Base-by-base conservation (phyloP, 1,140 invertebrate genomes). In the Eubasilissa regina region DNA sequence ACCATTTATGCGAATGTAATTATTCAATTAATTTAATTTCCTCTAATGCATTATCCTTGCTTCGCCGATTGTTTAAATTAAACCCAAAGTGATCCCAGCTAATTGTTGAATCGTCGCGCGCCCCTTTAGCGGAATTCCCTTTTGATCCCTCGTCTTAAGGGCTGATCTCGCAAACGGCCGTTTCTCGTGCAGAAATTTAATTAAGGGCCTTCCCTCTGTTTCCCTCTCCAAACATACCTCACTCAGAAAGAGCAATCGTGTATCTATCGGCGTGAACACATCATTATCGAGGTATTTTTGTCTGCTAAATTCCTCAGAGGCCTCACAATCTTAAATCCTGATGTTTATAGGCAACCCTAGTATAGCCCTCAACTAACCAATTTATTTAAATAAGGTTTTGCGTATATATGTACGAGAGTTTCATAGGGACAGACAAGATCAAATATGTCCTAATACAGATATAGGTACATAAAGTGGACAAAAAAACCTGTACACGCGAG, bases 101-200 rank as follows among this genome's bases (percentile, higher is more conserved):
- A 56, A 17, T 56, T 56, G 53, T 56, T 19, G 9, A 21, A 11
- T 21, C 25, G 13, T 62, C 25, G 58, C 25, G 58, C 17, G 25
- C 25, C 58, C 25, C 17, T 62, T 62, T 13, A 19, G 25, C 13
- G 58, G 13, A 62, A 62, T 35, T 35, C 19, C 58, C 25, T 62
- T 35, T 62, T 62, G 58, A 62, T 62, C 58, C 25, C 17, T 13
- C 17, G 19, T 21, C 58, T 62, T 35, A 35, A 35, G 58, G 58
- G 13, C 68, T 17, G 12, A 66, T 51, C 68, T 73, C 48, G 68
- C 48, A 10, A 73, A 60, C 79, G 58, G 76, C 64, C 48, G 53
- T 77, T 78, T 19, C 17, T 75, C 58, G 21, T 53, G 51, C 47
- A 47, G 43, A 79, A 77, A 80, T 78, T 83, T 79, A 81, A 80